phyloP scores from a whole-genome alignment of 2,888 invertebrate genomes.

The Vesta saturnalis region DNA sequence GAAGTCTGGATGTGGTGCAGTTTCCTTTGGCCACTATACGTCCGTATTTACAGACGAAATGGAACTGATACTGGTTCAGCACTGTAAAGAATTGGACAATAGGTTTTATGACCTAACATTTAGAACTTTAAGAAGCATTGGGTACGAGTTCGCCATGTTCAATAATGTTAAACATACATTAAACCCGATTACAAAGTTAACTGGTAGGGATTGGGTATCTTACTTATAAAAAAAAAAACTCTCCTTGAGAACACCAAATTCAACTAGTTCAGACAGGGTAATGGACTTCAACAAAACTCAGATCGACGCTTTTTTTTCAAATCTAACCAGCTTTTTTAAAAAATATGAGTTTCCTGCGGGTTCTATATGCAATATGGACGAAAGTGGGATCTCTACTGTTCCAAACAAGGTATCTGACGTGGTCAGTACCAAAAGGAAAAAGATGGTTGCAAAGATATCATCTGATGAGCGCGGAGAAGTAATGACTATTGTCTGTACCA shows the following conservation, averaged over 20 bases:
- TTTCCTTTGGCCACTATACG: background rate
- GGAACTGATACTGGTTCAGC: background rate
- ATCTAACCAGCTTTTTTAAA: background rate
- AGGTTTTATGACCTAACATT: background rate
- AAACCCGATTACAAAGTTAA: background rate
- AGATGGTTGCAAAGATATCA: background rate
- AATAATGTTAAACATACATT: too few relatives aligned
- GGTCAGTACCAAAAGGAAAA: background rate
- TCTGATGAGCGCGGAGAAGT: background rate
- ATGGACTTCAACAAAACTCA: background rate
- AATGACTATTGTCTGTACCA: background rate
- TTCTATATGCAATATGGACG: too few relatives aligned
- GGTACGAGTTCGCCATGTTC: too few relatives aligned
- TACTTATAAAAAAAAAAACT: conserved; percentile 3
- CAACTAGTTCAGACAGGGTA: conserved; percentile 2
- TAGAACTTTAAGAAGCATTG: background rate
- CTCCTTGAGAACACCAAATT: background rate
- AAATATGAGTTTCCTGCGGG: background rate
- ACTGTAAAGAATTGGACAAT: background rate
- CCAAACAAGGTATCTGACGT: background rate
- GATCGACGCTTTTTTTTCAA: background rate
- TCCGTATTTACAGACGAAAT: background rate
- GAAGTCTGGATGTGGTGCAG: background rate
- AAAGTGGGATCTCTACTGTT: background rate
- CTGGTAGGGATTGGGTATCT: background rate